Base-by-base conservation (phyloP, 2,888 invertebrate species). In the Xestobium rufovillosum region DNA sequence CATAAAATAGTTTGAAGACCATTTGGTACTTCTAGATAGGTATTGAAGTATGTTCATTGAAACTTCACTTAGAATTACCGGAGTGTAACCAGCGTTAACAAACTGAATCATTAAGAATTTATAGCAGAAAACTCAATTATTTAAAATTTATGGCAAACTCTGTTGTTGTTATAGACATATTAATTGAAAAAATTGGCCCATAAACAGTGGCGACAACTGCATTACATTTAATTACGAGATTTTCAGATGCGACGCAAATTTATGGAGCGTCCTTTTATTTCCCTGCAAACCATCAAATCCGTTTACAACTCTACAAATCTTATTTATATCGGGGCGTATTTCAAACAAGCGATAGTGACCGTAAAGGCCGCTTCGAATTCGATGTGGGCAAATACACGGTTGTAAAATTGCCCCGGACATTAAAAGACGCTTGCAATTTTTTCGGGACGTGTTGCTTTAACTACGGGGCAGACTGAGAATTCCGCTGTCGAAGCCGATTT, bases 181-280 rank as follows among this genome's bases (percentile, higher is more conserved):
- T 36, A 43, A 43, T 23, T 28, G 31, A 31, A 29, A 42, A 31
- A 40, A 39, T 33, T 36, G 27, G 26, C 34, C 34, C 10, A 35
- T 43, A 43, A 43, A 43, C 39, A 31, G 34, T 40, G 34, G 25
- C 40, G 43, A 43, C 40, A 39, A 43, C 40, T 43, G 38, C 43
- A 43, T 43, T 40, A 43, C 43, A 43, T 43, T 43, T 43, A 43
- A 43, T 43, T 43, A 40, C 34, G 14, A 29, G 13, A 12, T 29
- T 29, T 29, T 13, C 16, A 29, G 14, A 29, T 6, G 12, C 6
- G 16, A 9, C 29, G 2, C 23, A 19, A 19, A 19, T 19, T 19
- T 19, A 19, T 19, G n/a, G 6, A n/a, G 23, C 23, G 23, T 19
- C 23, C 6, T 19, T 8, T n/a, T 6, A 8, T 19, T 19, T n/a